These are phyloP conservation scores for Phortica magna DNA, from an alignment of 2,888 invertebrate species.

Conservation along the genomic window DNA sequence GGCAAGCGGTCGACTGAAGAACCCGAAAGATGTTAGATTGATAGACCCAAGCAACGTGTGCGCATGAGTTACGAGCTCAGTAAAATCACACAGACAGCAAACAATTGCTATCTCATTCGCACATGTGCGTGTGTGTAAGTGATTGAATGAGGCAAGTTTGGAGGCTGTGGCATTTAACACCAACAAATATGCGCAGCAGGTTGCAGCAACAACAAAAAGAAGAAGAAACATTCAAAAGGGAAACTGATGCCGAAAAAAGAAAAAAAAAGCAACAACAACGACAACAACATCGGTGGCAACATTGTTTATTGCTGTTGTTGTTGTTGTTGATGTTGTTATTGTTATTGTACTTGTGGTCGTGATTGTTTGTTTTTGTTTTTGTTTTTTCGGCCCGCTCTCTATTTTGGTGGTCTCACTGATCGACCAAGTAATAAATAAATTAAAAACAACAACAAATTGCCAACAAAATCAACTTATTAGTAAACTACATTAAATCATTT, in stretches of 20 bases:
- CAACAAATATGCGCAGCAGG: slow-evolving; percentile 60
- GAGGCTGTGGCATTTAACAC: slow-evolving; percentile 39
- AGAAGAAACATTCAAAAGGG: neutral
- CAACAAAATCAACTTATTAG: neutral
- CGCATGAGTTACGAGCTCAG: slow-evolving; percentile 65
- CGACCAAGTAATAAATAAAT: slow-evolving; percentile 33
- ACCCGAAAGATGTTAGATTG: neutral
- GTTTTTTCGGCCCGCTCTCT: neutral
- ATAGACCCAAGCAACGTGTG: slow-evolving; percentile 41
- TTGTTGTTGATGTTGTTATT: slow-evolving; percentile 34
- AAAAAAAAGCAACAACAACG: neutral
- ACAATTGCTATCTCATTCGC: neutral
- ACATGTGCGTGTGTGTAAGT: neutral
- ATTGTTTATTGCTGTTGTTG: neutral
- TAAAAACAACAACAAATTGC: neutral
- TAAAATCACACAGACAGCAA: slow-evolving; percentile 49
- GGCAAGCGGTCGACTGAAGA: slow-evolving; percentile 18
- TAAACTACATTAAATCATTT: neutral
- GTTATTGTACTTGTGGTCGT: slow-evolving; percentile 33
- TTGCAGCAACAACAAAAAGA: slow-evolving; percentile 44
- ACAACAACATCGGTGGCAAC: slow-evolving; percentile 4
- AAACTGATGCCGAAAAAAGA: neutral
- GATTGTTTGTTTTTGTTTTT: slow-evolving; percentile 10
- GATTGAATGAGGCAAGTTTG: neutral
- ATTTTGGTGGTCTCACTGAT: slow-evolving; percentile 45